Evolutionary conservation across 2,797 vertebrate species (phyloP), one percentile per base, ranked within the genome.

Genomic region (Gorsachius magnificus): DNA sequence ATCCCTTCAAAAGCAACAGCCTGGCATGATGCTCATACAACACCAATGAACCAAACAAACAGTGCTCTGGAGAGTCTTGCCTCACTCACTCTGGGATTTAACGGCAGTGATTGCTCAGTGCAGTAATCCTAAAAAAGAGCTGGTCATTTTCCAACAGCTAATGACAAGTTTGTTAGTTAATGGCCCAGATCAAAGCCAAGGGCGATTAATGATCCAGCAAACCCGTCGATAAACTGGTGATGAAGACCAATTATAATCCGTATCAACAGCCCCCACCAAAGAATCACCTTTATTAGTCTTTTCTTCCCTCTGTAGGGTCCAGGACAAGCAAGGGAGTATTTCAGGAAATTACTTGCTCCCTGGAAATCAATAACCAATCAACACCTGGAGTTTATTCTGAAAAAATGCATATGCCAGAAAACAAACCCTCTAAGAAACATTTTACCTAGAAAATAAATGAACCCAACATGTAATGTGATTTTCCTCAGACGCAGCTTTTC

Each of bases 201-300:
- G 71, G 74, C 71, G 8, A 97, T 97, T 97, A 97, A 97, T 97
- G 95, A 93, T 83, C 94, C 84, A 95, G 92, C 82, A 85, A 90
- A 95, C 76, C 81, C 72, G 86, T 96, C 88, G 33, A 96, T 97
- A 93, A 80, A 70, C 74, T 89, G 60, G 79, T 92, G 95, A 96
- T 95, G 96, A 96, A 92, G 94, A 94, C 79, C 71, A 89, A 84
- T 95, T 96, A 95, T 48, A 90, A 92, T 19, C 61, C 0, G 0
- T 35, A 89, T 78, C 77, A 91, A 74, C 66, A 75, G 24, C 41
- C 60, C 35, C 31, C 31, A 48, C 19, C 50, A 53, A 92, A 87
- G 31, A 87, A 76, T 64, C 53, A 80, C 63, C 70, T 90, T 82
- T 94, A 89, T 87, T 60, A 58, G 48, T 46, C 11, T 87, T 91